Percentiles rank a stretch among this genome's conserved stretches.
These are phyloP conservation scores for Carduelis carduelis DNA, from an alignment of 2,797 vertebrate genomes.

Conservation along the genomic window DNA sequence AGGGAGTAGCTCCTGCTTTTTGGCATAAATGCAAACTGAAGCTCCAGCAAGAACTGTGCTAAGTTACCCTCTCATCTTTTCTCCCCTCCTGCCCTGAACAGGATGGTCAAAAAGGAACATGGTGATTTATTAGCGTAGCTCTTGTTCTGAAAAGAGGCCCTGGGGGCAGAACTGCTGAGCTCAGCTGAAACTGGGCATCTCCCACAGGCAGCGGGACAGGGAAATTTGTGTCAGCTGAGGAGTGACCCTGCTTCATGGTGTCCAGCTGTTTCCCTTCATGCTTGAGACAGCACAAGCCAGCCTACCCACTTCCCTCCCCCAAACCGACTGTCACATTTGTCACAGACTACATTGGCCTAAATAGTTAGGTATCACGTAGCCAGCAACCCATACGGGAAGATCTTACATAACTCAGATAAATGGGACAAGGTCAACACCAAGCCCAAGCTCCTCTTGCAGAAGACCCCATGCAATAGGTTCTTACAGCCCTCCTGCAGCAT, in stretches of 20 bases:
- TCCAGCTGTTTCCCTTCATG: slow-evolving; percentile 61
- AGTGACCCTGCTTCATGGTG: neutral
- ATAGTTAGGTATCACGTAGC: slow-evolving; percentile 45
- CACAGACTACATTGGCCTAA: slow-evolving; percentile 38
- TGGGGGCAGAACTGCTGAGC: slow-evolving; percentile 34
- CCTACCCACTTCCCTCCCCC: slow-evolving; percentile 17
- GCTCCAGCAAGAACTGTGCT: neutral
- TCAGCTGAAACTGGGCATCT: slow-evolving; percentile 60
- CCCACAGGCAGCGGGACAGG: neutral
- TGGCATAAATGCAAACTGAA: neutral
- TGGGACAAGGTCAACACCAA: slow-evolving; percentile 15
- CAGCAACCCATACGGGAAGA: slow-evolving; percentile 4
- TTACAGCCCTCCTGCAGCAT: neutral
- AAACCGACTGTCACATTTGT: slow-evolving; percentile 32
- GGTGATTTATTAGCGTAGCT: slow-evolving; percentile 38
- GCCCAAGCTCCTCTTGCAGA: neutral
- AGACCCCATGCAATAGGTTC: neutral
- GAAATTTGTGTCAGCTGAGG: slow-evolving; percentile 54
- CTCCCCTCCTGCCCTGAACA: neutral
- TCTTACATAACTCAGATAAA: slow-evolving; percentile 50
- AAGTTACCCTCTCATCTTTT: neutral
- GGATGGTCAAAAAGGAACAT: neutral
- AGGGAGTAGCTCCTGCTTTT: neutral
- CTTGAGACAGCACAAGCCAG: neutral
- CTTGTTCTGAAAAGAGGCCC: slow-evolving; percentile 44